These are phyloP conservation scores for Enteromius argenteus DNA, from an alignment of 2,797 vertebrate species.

Conservation along the genomic window DNA sequence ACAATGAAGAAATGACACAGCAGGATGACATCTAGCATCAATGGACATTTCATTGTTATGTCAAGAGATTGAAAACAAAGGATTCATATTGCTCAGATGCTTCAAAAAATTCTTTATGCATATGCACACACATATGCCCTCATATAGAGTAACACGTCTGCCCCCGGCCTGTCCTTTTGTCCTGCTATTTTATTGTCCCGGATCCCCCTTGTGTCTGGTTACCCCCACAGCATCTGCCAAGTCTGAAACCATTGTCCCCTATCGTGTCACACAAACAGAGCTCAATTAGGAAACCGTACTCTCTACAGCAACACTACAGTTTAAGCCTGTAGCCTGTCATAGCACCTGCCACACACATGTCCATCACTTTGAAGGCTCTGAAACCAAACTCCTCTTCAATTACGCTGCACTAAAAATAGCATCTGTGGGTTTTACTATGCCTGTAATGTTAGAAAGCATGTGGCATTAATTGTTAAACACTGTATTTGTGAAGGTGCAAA, in stretches of 20 bases:
- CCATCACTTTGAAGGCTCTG: constrained; percentile 69
- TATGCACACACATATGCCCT: constrained; percentile 42
- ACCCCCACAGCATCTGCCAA: constrained; percentile 75
- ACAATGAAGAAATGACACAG: background rate
- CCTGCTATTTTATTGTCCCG: constrained; percentile 66
- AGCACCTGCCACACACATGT: constrained; percentile 79
- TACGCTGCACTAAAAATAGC: constrained; percentile 74
- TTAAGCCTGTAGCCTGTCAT: constrained; percentile 69
- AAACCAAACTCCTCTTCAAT: constrained; percentile 72
- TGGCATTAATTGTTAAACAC: constrained; percentile 48
- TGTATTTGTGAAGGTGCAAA: constrained; percentile 18
- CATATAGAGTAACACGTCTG: constrained; percentile 39
- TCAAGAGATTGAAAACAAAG: constrained; percentile 8
- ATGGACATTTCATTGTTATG: background rate
- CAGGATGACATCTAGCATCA: background rate
- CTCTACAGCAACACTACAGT: constrained; percentile 71
- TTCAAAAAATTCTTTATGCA: constrained; percentile 31
- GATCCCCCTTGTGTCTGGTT: constrained; percentile 62
- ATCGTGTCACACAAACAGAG: constrained; percentile 71
- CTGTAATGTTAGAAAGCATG: constrained; percentile 46
- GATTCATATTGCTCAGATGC: background rate
- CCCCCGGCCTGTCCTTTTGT: constrained; percentile 62
- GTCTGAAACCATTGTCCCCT: constrained; percentile 72
- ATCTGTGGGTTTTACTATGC: constrained; percentile 56
- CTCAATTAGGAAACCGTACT: constrained; percentile 73